A percentile compares a stretch with the other conserved stretches of the same genome.
These are phyloP conservation scores for Ptiloglossa arizonensis DNA, from an alignment of 1,140 invertebrate genomes.

Conservation along the genomic window DNA sequence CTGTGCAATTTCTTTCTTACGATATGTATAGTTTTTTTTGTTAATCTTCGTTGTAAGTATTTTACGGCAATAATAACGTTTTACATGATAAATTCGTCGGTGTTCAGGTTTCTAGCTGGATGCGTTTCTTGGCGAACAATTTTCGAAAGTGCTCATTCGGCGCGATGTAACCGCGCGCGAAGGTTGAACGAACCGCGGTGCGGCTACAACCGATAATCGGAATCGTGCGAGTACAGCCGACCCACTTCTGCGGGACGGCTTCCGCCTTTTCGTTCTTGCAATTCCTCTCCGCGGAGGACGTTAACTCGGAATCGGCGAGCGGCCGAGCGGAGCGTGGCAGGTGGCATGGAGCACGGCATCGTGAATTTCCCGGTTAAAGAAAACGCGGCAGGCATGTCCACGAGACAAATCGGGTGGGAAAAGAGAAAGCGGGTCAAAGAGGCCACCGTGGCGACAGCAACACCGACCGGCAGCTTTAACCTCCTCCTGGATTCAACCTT, in stretches of 20 bases:
- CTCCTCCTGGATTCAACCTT: constrained; percentile 55
- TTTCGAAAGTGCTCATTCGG: constrained; percentile 40
- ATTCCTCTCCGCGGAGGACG: constrained; percentile 19
- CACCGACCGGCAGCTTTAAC: constrained; percentile 52
- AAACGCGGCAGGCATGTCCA: constrained; percentile 70
- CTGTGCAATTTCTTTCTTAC: no score
- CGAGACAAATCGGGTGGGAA: constrained; percentile 80
- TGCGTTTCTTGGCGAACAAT: constrained; percentile 26
- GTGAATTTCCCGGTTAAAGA: constrained; percentile 76
- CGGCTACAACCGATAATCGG: constrained; percentile 27
- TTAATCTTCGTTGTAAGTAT: no score
- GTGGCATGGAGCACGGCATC: constrained; percentile 53
- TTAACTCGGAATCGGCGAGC: background rate
- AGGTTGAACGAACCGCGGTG: constrained; percentile 32
- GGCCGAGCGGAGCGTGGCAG: constrained; percentile 24
- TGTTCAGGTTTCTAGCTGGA: background rate
- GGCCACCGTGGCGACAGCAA: constrained; percentile 70
- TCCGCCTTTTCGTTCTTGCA: constrained; percentile 45
- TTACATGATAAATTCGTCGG: background rate
- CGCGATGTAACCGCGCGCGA: constrained; percentile 5
- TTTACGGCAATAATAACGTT: no score
- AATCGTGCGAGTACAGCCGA: constrained; percentile 30
- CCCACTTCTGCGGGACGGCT: constrained; percentile 31
- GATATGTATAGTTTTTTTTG: no score
- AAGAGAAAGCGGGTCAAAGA: constrained; percentile 82